Evolutionary conservation across 1,140 invertebrate species (phyloP), one percentile per base, ranked within the genome.

Genomic region (Camponotus floridanus): DNA sequence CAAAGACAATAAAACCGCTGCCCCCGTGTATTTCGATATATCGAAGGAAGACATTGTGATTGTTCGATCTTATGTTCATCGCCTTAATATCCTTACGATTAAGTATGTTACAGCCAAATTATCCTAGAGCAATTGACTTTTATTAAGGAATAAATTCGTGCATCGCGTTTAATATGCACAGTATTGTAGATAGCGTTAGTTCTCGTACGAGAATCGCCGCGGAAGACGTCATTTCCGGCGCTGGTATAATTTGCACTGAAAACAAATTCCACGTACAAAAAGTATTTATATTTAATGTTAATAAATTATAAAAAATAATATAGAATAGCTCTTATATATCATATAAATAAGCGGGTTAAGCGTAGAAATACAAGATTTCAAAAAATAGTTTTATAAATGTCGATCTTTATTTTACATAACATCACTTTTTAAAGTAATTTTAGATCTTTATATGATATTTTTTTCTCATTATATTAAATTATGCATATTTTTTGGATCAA

Each of bases 111-210:
- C 86, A 87, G 88, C 86, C 91, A 90, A 91, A 92, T 93, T 94
- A 94, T 91, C 90, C 93, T 94, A 94, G 90, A 93, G 86, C 92
- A 94, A 94, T 94, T 94, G 94, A 94, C 94, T 92, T 94, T 92
- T 89, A 94, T 94, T 92, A 93, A 94, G 92, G 93, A 93, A 94
- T 93, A 78, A 93, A 90, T 91, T 91, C 91, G 91, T 92, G 93
- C 92, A 91, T 88, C 73, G 87, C 91, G 86, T 91, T 92, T 65
- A 94, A 68, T 92, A 92, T 88, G 89, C 89, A 92, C 87, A 91
- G 73, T 83, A 94, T 91, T 36, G 91, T 78, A 78, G 92, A 36
- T 78, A 91, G 89, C 83, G 90, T 89, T 87, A 93, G 88, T 67
- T 91, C 92, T 70, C 89, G 89, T 74, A 88, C 89, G 90, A 92